A percentile compares a stretch with the other conserved stretches of the same genome.
Conservation (phyloP, 2,113 vertebrate genomes). For the Pterocles orientalis region DNA sequence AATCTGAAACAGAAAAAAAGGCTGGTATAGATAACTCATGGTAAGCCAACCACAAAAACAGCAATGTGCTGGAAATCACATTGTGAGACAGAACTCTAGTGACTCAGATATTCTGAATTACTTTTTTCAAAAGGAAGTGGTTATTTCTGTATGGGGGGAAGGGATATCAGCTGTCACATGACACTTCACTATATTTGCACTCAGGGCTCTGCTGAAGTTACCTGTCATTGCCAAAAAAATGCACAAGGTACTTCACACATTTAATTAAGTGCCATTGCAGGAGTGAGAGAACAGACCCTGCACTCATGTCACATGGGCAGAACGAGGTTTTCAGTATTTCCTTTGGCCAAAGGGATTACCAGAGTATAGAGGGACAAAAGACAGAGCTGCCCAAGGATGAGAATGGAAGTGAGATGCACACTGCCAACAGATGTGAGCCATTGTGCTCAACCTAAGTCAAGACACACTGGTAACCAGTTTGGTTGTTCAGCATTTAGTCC, state of each 20-base stretch:
- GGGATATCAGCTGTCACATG: not conserved
- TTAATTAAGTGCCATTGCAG: not conserved
- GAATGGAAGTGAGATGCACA: not conserved
- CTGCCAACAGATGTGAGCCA: rapidly evolving
- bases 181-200: not conserved
- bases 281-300: not conserved
- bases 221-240: not conserved
- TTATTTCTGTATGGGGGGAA: not conserved
- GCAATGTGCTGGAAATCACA: not conserved
- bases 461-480: not conserved
- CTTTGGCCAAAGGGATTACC: not conserved
- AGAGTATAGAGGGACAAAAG: not conserved
- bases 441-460: not conserved
- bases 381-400: not conserved
- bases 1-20: not conserved
- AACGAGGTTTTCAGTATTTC: not conserved
- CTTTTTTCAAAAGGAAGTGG: slow-evolving; percentile 39
- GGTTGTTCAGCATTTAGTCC: not conserved
- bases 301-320: rapidly evolving
- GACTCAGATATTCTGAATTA: slow-evolving; percentile 49
- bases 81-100: not conserved
- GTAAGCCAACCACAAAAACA: not conserved
- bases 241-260: not conserved
- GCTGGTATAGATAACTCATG: not conserved
- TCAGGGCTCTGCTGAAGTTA: not conserved